Base-by-base conservation (phyloP, 2,888 invertebrate genomes). In the Anarsia innoxiella region DNA sequence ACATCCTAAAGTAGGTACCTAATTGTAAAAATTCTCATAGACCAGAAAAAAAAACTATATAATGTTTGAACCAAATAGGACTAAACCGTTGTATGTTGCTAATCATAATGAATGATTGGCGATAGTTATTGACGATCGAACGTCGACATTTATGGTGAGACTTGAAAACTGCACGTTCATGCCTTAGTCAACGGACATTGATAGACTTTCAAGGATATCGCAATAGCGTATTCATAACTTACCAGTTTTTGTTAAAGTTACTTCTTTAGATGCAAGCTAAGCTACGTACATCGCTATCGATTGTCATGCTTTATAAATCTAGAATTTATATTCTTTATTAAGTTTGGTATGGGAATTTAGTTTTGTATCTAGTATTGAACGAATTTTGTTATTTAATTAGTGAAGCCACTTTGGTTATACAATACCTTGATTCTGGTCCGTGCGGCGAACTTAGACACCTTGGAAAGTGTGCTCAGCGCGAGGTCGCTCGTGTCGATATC, bases 401-500 rank as follows among this genome's bases (percentile, higher is more conserved):
- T n/a, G n/a, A n/a, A n/a, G n/a, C n/a, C n/a, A n/a, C n/a, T n/a
- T n/a, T n/a, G n/a, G n/a, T n/a, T n/a, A n/a, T n/a, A n/a, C n/a
- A n/a, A 15, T 72, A 89, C 89, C 88, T 94, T 94, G 66, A 93
- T 89, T 58, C 93, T 88, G 37, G 94, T 94, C 58, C 92, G 88
- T 44, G 93, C 90, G 27, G 94, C 94, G 73, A 94, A 91, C 87
- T 94, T 95, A 66, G 95, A 93, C 48, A 96, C 96, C 87, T 95
- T 96, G 54, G 94, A 93, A 51, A 96, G 86, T 40, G 95, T 94
- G 59, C 94, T 94, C 61, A 93, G 89, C 57, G 91, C 91, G 44
- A 95, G 89, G 72, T 96, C 95, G 71, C 92, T 93, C 40, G 94
- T 94, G 70, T 94, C 94, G 56, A 96, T 93, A 71, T 95, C 93